These are phyloP conservation scores for Bellardia bayeri DNA, from an alignment of 2,888 invertebrate species.

Conservation along the genomic window DNA sequence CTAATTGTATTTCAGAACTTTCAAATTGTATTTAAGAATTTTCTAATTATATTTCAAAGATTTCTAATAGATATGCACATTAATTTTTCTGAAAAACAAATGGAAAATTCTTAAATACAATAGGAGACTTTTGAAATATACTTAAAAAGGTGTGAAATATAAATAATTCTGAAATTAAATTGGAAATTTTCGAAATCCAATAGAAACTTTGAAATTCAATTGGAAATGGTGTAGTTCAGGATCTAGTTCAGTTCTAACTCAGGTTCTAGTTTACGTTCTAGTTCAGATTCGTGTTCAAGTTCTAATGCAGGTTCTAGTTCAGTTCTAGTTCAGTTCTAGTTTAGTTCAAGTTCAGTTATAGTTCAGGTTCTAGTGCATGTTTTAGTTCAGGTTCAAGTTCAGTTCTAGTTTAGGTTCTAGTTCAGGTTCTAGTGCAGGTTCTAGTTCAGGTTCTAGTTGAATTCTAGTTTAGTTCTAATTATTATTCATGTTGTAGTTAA, in stretches of 20 bases:
- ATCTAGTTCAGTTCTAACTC: background rate
- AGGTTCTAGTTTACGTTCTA: background rate
- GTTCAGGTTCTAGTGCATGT: background rate
- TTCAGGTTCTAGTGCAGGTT: background rate
- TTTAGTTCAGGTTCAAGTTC: background rate
- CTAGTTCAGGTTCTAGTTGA: slow-evolving; percentile 9
- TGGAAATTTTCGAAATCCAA: no score
- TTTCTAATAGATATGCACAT: no score
- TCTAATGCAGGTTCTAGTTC: background rate
- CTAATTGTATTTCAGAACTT: no score
- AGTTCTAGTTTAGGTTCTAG: background rate
- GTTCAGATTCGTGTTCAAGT: no score
- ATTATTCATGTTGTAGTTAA: background rate
- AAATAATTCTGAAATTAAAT: no score
- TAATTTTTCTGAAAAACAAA: no score
- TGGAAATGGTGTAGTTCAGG: background rate
- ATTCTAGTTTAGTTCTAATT: background rate
- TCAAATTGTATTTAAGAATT: no score
- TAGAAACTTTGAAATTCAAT: no score
- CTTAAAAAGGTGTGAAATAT: no score
- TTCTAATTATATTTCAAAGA: no score
- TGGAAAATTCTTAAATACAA: no score
- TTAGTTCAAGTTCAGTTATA: slow-evolving; percentile 6
- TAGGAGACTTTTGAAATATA: no score
- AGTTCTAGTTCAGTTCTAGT: slow-evolving; percentile 13